Base-by-base conservation (phyloP, 2,113 vertebrate genomes). In the Coregonus clupeaformis region DNA sequence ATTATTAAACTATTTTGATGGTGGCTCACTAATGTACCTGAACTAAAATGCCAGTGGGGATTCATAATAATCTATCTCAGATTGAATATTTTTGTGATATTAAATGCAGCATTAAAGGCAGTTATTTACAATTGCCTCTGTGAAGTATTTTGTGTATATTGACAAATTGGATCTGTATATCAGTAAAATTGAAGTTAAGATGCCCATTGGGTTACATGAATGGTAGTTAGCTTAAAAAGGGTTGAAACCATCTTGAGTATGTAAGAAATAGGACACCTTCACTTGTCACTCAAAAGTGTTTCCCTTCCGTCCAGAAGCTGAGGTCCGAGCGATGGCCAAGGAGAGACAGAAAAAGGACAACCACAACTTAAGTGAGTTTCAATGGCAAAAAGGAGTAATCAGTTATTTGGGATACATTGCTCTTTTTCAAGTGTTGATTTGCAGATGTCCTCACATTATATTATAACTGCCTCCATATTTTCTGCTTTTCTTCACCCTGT, bases 301-400 rank as follows among this genome's bases (percentile, higher is more conserved):
- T n/a, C 49, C 0, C 93, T 92, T 93, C 77, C 90, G 82, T 88
- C 79, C 93, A 96, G 94, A 95, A 86, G 92, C 95, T 0, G 98
- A 99, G 88, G 96, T 95, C 0, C 93, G 96, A 84, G 96, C 95
- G 0, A 57, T 99, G 85, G 97, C 96, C 62, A 99, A 99, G 89
- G 98, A 99, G 77, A 92, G 98, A 68, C 98, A 99, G 84, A 99
- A 99, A 89, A 99, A 99, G 84, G 96, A 99, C 89, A 99, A 99
- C 93, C 98, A 99, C 83, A 99, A 99, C 80, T 75, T 98, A 78
- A 99, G 98, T 99, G 92, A 94, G 98, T 96, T 82, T 52, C 12
- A 5, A 9, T 36, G 65, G 18, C 6, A 42, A 30, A 32, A 30
- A 67, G 30, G 30, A 20, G 29, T 4, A 32, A 1, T 36, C 57